These are phyloP conservation scores for Papilio glaucus DNA, from an alignment of 1,140 invertebrate species.

Conservation along the genomic window DNA sequence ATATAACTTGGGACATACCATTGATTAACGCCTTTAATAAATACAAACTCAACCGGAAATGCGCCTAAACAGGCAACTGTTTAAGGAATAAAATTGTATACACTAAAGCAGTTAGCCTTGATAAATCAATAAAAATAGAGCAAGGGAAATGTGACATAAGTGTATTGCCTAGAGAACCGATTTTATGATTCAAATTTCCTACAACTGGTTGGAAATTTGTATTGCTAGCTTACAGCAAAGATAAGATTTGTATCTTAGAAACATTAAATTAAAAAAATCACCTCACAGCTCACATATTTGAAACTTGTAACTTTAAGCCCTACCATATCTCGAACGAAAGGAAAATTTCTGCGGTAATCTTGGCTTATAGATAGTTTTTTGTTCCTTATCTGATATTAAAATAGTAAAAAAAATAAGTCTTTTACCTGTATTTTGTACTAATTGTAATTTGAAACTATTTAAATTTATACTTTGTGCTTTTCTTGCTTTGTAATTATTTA, in stretches of 20 bases:
- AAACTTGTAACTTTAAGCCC: too few species aligned
- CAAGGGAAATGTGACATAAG: not conserved
- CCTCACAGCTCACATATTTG: too few species aligned
- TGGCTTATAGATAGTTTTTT: too few species aligned
- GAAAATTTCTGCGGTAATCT: too few species aligned
- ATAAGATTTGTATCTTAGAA: too few species aligned
- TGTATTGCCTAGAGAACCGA: not conserved
- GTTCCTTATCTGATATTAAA: too few species aligned
- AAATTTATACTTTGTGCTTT: not conserved
- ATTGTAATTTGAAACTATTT: not conserved
- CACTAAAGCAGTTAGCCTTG: not conserved
- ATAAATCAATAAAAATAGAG: slow-evolving; percentile 11
- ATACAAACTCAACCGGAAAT: slow-evolving; percentile 34
- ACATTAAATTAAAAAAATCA: too few species aligned
- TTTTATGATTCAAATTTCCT: not conserved
- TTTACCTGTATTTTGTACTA: too few species aligned
- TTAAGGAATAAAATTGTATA: slow-evolving; percentile 10
- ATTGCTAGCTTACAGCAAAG: too few species aligned
- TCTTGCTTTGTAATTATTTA: not conserved
- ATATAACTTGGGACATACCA: slow-evolving; percentile 69
- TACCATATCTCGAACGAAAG: too few species aligned
- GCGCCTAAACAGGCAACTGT: slow-evolving; percentile 22
- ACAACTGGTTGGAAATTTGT: too few species aligned
- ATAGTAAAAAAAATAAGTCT: too few species aligned
- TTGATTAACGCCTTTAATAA: slow-evolving; percentile 70